A percentile compares a stretch with the other conserved stretches of the same genome.
These are phyloP conservation scores for Papilio elwesi DNA, from an alignment of 2,888 invertebrate genomes.

Conservation along the genomic window DNA sequence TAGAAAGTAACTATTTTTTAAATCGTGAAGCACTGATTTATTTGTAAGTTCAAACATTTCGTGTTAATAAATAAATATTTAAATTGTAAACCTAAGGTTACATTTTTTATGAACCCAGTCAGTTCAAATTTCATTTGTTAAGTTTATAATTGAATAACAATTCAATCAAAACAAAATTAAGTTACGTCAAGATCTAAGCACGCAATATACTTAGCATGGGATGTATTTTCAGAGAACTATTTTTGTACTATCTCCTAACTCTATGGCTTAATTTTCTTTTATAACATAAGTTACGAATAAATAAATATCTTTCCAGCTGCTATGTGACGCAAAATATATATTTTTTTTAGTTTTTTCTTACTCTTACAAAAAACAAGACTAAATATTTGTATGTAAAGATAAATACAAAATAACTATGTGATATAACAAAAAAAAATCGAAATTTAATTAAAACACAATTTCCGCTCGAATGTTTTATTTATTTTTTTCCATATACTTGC, in stretches of 20 bases:
- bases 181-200: neutral
- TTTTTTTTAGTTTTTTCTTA: neutral
- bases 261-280: no score
- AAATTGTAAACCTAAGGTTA: no score
- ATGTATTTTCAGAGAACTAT: neutral
- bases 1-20: conserved; percentile 4
- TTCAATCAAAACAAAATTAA: neutral
- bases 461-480: conserved; percentile 70
- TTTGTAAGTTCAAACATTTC: neutral
- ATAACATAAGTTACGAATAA: neutral
- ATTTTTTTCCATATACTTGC: conserved; percentile 75
- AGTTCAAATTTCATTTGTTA: no score
- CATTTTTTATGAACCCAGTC: no score
- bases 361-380: conserved; percentile 12
- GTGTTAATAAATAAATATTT: no score
- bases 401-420: conserved; percentile 35
- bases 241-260: no score
- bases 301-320: neutral
- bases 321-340: neutral
- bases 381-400: conserved; percentile 33
- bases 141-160: neutral
- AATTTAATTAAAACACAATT: conserved; percentile 56
- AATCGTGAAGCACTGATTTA: neutral
- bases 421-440: conserved; percentile 32
- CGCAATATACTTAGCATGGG: neutral